Evolutionary conservation across 1,140 invertebrate species (phyloP).

Genomic region (Tetranychus cinnabarinus): DNA sequence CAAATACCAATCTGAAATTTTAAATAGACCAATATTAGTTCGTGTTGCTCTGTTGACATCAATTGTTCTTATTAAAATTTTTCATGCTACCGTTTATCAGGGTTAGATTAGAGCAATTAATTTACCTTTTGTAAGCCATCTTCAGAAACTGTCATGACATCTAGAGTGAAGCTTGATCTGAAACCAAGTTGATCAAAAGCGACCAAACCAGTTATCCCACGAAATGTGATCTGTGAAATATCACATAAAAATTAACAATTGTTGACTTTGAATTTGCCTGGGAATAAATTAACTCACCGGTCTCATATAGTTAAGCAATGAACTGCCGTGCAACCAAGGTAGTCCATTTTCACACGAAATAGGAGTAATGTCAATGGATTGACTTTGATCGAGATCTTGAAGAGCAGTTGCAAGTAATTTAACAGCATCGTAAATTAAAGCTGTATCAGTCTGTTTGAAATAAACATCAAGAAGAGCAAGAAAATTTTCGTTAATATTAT

Average conservation of each 20-base stretch:
- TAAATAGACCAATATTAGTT: background rate
- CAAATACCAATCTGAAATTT: background rate
- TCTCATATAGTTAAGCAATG: constrained; percentile 90
- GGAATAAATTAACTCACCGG: constrained; percentile 38
- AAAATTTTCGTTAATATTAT: background rate
- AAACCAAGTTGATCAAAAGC: constrained; percentile 85
- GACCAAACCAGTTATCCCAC: constrained; percentile 69
- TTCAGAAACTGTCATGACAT: constrained; percentile 50
- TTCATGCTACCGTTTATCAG: too few species aligned
- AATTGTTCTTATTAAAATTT: too few species aligned
- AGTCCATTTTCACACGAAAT: constrained; percentile 19
- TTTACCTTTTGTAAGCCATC: background rate
- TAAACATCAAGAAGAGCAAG: too few species aligned
- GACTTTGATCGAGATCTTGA: constrained; percentile 18
- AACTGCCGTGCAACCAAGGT: constrained; percentile 73
- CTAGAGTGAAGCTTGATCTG: constrained; percentile 64
- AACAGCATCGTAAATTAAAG: constrained; percentile 25
- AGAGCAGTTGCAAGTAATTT: constrained; percentile 21
- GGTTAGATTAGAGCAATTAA: too few species aligned
- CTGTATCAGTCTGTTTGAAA: constrained; percentile 22
- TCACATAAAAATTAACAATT: background rate
- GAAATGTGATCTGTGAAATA: constrained; percentile 48
- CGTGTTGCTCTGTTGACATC: too few species aligned
- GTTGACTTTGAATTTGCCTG: background rate
- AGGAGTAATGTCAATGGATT: constrained; percentile 13